These are phyloP conservation scores for Stomatorhinus walkeri DNA, from an alignment of 2,797 vertebrate species.

Conservation along the genomic window DNA sequence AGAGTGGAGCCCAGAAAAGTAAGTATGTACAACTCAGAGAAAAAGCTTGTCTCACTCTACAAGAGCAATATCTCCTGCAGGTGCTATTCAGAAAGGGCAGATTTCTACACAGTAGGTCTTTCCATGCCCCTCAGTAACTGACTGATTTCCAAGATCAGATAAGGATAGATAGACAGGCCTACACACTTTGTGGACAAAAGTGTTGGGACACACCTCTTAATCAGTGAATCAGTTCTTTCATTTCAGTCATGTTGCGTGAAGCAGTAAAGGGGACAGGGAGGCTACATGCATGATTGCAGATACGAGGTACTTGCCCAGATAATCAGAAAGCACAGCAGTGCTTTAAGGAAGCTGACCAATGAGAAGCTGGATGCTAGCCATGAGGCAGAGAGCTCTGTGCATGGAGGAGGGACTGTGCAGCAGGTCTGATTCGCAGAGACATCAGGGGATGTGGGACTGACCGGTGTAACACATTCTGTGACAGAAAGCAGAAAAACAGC, in stretches of 20 bases:
- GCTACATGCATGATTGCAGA: neutral
- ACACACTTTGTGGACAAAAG: neutral
- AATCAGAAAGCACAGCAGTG: slow-evolving; percentile 32
- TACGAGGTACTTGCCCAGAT: slow-evolving; percentile 45
- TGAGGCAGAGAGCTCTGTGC: slow-evolving; percentile 26
- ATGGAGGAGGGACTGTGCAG: neutral
- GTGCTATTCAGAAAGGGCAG: neutral
- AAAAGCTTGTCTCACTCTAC: neutral
- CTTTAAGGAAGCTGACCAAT: slow-evolving; percentile 39
- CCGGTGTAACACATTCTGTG: slow-evolving; percentile 37
- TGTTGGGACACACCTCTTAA: neutral
- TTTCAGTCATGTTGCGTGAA: neutral
- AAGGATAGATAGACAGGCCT: neutral
- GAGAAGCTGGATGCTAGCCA: slow-evolving; percentile 33
- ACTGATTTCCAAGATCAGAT: neutral
- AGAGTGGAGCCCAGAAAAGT: neutral
- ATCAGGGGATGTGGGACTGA: neutral
- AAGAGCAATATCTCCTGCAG: neutral
- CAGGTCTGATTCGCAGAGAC: neutral
- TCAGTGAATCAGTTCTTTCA: neutral
- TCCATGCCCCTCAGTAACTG: neutral
- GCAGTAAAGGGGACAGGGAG: neutral
- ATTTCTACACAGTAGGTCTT: neutral
- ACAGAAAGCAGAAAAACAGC: neutral
- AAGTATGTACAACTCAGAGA: neutral